These are phyloP conservation scores for Varecia variegata DNA, from an alignment of 2,797 vertebrate genomes.

Conservation along the genomic window DNA sequence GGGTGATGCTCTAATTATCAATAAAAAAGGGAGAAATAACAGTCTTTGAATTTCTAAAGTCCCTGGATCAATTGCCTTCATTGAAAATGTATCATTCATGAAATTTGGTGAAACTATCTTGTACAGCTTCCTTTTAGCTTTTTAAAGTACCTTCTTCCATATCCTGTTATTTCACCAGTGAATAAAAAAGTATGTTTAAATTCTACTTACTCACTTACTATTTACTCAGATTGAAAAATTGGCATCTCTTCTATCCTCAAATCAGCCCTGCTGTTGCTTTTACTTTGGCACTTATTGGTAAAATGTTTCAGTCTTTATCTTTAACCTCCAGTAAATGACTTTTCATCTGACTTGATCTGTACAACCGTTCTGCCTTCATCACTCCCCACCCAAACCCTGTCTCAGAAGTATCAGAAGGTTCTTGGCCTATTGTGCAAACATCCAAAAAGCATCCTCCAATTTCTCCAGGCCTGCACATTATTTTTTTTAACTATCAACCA, in stretches of 20 bases:
- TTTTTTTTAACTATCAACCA: not conserved
- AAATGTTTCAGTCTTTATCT: not conserved
- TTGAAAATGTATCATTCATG: constrained; percentile 39
- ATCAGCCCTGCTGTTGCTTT: not conserved
- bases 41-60: not conserved
- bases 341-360: not conserved
- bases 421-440: not conserved
- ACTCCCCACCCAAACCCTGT: not conserved
- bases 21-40: not conserved
- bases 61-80: not conserved
- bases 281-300: not conserved
- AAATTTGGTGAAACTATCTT: not conserved
- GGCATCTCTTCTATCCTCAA: not conserved
- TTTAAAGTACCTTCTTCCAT: not conserved
- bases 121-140: not conserved
- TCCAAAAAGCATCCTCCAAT: not conserved
- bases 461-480: not conserved
- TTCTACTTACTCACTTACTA: not conserved
- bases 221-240: not conserved
- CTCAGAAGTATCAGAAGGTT: not conserved
- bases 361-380: not conserved
- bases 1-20: not conserved
- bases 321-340: not conserved
- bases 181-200: not conserved
- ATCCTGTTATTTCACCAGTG: not conserved